phyloP scores from a whole-genome alignment of 2,797 vertebrate genomes.

The Diceros bicornis region DNA sequence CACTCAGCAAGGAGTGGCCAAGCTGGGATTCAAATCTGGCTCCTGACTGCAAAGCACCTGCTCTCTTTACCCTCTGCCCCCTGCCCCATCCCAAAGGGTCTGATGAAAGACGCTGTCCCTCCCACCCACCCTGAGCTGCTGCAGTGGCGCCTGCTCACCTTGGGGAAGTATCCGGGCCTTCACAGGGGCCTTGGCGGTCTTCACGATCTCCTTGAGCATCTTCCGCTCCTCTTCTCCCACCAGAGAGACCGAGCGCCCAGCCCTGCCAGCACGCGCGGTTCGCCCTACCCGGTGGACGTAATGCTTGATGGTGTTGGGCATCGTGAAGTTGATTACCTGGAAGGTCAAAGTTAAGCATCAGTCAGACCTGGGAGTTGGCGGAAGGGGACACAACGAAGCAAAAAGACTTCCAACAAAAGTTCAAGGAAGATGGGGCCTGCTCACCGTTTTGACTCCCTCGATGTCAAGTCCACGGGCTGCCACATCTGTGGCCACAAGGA shows the following conservation, averaged over 20 bases:
- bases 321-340: slow-evolving; percentile 99
- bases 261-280: slow-evolving; percentile 95
- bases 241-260: slow-evolving; percentile 96
- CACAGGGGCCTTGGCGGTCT: slow-evolving; percentile 93
- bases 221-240: slow-evolving; percentile 97
- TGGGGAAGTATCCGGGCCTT: slow-evolving; percentile 96
- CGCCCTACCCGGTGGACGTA: slow-evolving; percentile 98
- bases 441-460: slow-evolving; percentile 97
- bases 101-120: neutral
- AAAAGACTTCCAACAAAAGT: neutral
- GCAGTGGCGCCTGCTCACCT: slow-evolving; percentile 87
- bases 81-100: neutral
- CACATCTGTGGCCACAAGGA: slow-evolving; percentile 98
- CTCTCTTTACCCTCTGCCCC: accelerated
- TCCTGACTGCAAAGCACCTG: neutral
- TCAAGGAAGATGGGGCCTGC: slow-evolving; percentile 42
- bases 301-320: slow-evolving; percentile 97
- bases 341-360: neutral
- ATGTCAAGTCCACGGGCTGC: slow-evolving; percentile 98
- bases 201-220: slow-evolving; percentile 97
- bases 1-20: neutral
- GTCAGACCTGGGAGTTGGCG: neutral
- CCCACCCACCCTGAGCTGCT: too few species aligned
- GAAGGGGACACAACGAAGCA: neutral
- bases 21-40: neutral